A percentile compares a stretch with the other conserved stretches of the same genome.
phyloP scores from a whole-genome alignment of 2,797 vertebrate genomes.

The Chelonia mydas region DNA sequence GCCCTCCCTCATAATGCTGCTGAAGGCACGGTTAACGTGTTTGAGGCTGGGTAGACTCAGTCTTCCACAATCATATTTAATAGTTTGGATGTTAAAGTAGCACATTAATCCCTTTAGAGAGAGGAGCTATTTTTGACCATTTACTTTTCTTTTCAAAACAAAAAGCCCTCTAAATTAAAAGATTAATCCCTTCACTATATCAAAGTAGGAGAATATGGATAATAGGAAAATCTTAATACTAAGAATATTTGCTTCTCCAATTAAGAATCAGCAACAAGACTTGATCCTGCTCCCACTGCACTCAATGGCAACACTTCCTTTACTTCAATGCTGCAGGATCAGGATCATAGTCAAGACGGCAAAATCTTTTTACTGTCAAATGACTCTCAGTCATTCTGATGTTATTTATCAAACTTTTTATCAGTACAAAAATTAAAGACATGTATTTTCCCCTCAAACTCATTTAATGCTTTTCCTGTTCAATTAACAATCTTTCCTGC shows the following conservation, averaged over 20 bases:
- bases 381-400: too few species aligned
- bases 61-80: background rate
- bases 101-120: background rate
- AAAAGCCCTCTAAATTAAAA: background rate
- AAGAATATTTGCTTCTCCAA: background rate
- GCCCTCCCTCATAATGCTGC: constrained; percentile 23
- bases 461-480: background rate
- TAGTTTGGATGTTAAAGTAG: background rate
- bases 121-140: background rate
- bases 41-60: background rate
- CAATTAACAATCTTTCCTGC: background rate
- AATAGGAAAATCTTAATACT: background rate
- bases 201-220: background rate
- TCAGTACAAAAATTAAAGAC: background rate
- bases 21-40: constrained; percentile 23
- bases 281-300: background rate
- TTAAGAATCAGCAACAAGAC: background rate
- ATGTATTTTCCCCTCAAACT: background rate
- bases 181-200: background rate
- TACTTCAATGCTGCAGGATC: background rate
- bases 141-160: background rate
- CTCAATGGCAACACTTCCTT: background rate
- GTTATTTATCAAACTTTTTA: background rate
- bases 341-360: background rate
- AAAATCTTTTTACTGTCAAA: background rate